Evolutionary conservation across 2,113 vertebrate species (phyloP).

Genomic region (Oryzias javanicus): DNA sequence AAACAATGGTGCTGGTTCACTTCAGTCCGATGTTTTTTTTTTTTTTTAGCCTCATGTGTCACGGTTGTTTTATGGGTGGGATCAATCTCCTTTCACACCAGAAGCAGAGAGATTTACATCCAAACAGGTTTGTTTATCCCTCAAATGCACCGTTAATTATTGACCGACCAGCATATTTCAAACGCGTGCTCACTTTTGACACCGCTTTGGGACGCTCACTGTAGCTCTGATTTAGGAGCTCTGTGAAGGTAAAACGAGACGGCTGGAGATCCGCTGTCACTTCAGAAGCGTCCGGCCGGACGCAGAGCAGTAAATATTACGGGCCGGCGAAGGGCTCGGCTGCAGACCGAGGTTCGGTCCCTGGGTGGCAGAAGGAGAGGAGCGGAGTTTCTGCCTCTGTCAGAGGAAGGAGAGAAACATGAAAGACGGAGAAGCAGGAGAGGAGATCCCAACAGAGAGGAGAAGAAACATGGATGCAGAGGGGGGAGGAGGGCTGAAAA

Average conservation of each 20-base stretch:
- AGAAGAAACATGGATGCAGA: slow-evolving; percentile 18
- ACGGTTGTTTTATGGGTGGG: neutral
- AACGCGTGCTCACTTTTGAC: neutral
- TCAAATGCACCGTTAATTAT: neutral
- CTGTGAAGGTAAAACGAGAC: neutral
- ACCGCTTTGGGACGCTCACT: neutral
- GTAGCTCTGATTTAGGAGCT: neutral
- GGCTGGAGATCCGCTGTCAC: neutral
- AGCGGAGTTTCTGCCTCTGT: slow-evolving; percentile 43
- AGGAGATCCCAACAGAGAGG: slow-evolving; percentile 40
- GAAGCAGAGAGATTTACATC: neutral
- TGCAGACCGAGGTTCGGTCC: slow-evolving; percentile 15
- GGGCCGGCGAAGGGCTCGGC: neutral
- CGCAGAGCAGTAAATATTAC: neutral
- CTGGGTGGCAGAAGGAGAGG: slow-evolving; percentile 37
- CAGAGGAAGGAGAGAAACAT: slow-evolving; percentile 31
- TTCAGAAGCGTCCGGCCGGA: neutral
- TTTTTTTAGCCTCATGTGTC: no score
- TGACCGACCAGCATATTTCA: neutral
- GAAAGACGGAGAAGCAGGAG: slow-evolving; percentile 44
- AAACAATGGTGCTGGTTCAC: neutral
- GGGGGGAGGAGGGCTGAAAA: slow-evolving; percentile 7
- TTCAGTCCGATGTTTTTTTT: no score
- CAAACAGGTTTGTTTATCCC: neutral
- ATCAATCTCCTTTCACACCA: neutral